A percentile compares a stretch with the other conserved stretches of the same genome.
Evolutionary conservation across 2,113 vertebrate genomes (phyloP).

Genomic region (Psephotus haematonotus): DNA sequence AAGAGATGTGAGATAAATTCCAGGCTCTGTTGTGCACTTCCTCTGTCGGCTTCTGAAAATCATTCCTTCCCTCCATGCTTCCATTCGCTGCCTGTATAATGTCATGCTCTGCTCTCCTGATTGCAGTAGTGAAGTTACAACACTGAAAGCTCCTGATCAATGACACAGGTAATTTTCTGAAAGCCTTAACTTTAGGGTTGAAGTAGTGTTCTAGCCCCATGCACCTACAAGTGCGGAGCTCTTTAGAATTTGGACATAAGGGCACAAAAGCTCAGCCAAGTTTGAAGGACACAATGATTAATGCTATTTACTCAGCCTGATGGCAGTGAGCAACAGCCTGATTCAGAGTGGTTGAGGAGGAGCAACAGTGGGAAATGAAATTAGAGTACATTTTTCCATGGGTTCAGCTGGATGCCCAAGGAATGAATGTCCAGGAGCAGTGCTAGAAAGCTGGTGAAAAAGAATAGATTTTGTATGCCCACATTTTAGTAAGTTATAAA

Average conservation of each 20-base stretch:
- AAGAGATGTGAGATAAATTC: constrained; percentile 45
- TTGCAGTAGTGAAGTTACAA: neutral
- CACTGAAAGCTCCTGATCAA: neutral
- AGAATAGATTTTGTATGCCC: neutral
- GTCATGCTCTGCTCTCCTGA: neutral
- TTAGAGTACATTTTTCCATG: neutral
- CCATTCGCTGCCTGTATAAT: neutral
- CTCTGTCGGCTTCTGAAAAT: constrained; percentile 1
- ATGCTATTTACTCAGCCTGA: neutral
- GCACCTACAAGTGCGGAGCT: neutral
- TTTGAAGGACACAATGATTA: neutral
- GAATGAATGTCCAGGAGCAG: neutral
- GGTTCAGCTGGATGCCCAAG: neutral
- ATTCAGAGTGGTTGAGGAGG: neutral
- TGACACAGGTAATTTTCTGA: neutral
- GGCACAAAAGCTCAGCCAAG: neutral
- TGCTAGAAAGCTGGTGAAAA: neutral
- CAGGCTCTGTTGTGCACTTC: constrained; percentile 10
- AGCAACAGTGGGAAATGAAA: neutral
- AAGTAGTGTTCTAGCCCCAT: neutral
- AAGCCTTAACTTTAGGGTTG: neutral
- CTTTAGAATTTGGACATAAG: neutral
- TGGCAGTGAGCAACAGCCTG: neutral
- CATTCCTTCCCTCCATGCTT: neutral
- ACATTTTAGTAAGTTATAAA: neutral